A percentile compares a stretch with the other conserved stretches of the same genome.
phyloP scores from a whole-genome alignment of 1,140 invertebrate species.

The Pseudomyrmex cubaensis region DNA sequence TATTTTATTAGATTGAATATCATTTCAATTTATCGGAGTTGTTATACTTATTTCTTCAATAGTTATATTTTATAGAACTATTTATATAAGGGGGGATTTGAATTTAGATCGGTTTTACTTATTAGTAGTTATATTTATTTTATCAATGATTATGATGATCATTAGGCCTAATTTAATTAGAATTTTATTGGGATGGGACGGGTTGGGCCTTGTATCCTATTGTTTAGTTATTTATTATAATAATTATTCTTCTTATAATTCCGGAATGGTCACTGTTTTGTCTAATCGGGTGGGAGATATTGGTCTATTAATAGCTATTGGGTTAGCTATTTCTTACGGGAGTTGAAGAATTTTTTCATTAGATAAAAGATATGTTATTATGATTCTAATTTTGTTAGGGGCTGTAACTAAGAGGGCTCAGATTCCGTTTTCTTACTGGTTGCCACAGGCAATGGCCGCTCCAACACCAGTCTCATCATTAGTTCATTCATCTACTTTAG shows the following conservation, averaged over 20 bases:
- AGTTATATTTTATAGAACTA: conserved; percentile 86
- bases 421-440: conserved; percentile 90
- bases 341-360: conserved; percentile 85
- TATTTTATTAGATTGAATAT: neutral
- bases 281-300: conserved; percentile 88
- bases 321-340: conserved; percentile 85
- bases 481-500: conserved; percentile 91
- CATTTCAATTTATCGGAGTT: conserved; percentile 68
- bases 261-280: conserved; percentile 87
- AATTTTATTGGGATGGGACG: conserved; percentile 90
- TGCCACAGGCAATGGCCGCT: conserved; percentile 89
- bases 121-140: conserved; percentile 87
- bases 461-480: conserved; percentile 90
- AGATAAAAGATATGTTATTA: too few relatives aligned
- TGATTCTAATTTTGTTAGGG: conserved; percentile 84
- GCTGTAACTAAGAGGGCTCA: conserved; percentile 91
- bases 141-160: conserved; percentile 90
- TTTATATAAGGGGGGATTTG: conserved; percentile 86
- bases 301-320: conserved; percentile 86
- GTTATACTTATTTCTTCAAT: conserved; percentile 88
- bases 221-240: conserved; percentile 88
- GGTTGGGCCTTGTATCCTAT: conserved; percentile 88
- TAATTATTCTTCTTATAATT: conserved; percentile 81
- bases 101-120: conserved; percentile 86
- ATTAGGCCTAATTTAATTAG: conserved; percentile 88